A percentile compares a stretch with the other conserved stretches of the same genome.
These are phyloP conservation scores for Nebria ingens DNA, from an alignment of 1,140 invertebrate genomes.

Conservation along the genomic window DNA sequence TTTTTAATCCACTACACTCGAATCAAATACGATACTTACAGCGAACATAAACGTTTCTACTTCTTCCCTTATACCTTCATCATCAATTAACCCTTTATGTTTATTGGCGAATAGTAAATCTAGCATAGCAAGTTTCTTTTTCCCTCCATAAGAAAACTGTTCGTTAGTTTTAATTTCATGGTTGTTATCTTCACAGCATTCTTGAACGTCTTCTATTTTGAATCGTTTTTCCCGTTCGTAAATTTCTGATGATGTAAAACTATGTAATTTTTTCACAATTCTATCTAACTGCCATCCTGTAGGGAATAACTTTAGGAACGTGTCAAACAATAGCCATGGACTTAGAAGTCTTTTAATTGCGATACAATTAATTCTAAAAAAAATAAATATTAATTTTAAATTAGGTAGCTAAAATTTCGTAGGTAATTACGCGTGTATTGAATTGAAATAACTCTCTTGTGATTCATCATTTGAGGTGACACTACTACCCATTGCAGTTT, in stretches of 20 bases:
- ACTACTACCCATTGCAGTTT: slow-evolving; percentile 71
- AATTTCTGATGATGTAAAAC: neutral
- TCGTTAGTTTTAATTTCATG: too few species aligned
- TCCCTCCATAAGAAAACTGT: slow-evolving; percentile 20
- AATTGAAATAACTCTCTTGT: slow-evolving; percentile 51
- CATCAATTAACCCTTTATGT: slow-evolving; percentile 37
- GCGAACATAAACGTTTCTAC: slow-evolving; percentile 67
- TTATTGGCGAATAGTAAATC: slow-evolving; percentile 54
- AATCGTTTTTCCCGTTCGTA: neutral
- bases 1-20: too few species aligned
- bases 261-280: neutral
- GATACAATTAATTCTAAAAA: too few species aligned
- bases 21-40: neutral
- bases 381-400: too few species aligned
- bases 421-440: slow-evolving; percentile 34
- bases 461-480: slow-evolving; percentile 47
- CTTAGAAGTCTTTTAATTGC: too few species aligned
- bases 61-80: slow-evolving; percentile 59
- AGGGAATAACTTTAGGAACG: neutral
- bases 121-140: slow-evolving; percentile 50
- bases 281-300: neutral
- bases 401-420: too few species aligned
- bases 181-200: neutral
- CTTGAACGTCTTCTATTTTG: neutral
- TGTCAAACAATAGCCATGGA: too few species aligned